A percentile compares a stretch with the other conserved stretches of the same genome.
Evolutionary conservation across 2,113 vertebrate genomes (phyloP).

Genomic region (Cariama cristata): DNA sequence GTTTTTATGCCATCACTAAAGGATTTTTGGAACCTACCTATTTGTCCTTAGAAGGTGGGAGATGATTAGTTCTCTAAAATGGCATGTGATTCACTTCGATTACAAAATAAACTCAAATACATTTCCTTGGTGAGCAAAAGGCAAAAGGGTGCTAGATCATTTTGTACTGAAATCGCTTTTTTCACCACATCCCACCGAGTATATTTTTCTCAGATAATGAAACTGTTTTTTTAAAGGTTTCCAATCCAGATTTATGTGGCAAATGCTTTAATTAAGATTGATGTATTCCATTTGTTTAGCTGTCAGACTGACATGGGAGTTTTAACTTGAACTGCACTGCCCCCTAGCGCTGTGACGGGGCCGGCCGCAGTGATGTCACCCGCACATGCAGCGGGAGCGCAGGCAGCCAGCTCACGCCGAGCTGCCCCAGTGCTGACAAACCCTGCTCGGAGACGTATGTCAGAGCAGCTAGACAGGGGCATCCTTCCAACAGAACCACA

Average conservation of each 20-base stretch:
- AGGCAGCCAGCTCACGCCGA: not conserved
- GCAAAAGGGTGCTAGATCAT: not conserved
- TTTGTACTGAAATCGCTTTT: not conserved
- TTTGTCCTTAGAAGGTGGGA: not conserved
- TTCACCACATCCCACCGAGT: not conserved
- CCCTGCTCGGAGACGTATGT: slow-evolving; percentile 44
- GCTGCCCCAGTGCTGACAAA: slow-evolving; percentile 36
- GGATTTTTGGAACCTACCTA: not conserved
- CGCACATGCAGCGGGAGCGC: slow-evolving; percentile 8
- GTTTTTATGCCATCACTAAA: not conserved
- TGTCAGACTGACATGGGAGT: not conserved
- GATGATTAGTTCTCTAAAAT: not conserved
- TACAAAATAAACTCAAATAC: not conserved
- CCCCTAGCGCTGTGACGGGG: slow-evolving; percentile 75
- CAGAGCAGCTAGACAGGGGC: slow-evolving; percentile 5
- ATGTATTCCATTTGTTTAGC: not conserved
- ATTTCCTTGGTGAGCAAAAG: not conserved
- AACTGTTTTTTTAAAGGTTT: not conserved
- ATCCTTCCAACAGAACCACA: slow-evolving; percentile 36
- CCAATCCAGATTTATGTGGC: not conserved
- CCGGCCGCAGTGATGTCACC: slow-evolving; percentile 71
- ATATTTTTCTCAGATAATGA: not conserved
- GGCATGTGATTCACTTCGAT: not conserved
- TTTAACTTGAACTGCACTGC: slow-evolving; percentile 66
- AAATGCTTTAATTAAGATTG: not conserved